Percentiles rank a stretch among this genome's conserved stretches.
phyloP scores from a whole-genome alignment of 92 coral and sea anemone species.

The Epizoanthus stellaris region DNA sequence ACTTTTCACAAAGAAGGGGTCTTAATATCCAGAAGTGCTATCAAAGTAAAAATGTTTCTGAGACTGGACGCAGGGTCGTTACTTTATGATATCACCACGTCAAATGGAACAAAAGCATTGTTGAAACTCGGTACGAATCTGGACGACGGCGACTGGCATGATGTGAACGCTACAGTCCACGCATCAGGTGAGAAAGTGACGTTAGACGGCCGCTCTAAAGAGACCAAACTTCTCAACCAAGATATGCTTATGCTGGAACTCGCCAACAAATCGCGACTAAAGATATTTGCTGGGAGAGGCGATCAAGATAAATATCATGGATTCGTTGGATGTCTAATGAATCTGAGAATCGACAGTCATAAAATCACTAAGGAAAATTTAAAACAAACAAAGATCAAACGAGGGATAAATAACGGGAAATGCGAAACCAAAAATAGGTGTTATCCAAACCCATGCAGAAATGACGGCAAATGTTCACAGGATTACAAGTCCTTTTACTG shows the following conservation, averaged over 20 bases:
- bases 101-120: slow-evolving; percentile 64
- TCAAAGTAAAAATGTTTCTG: slow-evolving; percentile 65
- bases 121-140: not conserved
- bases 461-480: slow-evolving; percentile 70
- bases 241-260: slow-evolving; percentile 62
- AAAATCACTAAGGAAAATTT: slow-evolving; percentile 54
- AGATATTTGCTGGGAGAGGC: slow-evolving; percentile 68
- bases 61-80: slow-evolving; percentile 67
- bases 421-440: slow-evolving; percentile 42
- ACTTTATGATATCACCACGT: slow-evolving; percentile 62
- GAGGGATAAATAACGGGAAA: slow-evolving; percentile 38
- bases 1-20: slow-evolving; percentile 72
- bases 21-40: slow-evolving; percentile 73
- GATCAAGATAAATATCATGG: slow-evolving; percentile 57
- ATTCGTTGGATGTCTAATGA: slow-evolving; percentile 88
- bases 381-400: slow-evolving; percentile 39
- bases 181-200: slow-evolving; percentile 48
- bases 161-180: not conserved
- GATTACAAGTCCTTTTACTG: slow-evolving; percentile 67
- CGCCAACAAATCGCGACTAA: slow-evolving; percentile 72
- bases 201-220: slow-evolving; percentile 55
- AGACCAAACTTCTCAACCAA: slow-evolving; percentile 58
- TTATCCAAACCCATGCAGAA: too few species aligned
- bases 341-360: slow-evolving; percentile 78
- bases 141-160: too few species aligned